Base-by-base conservation (phyloP, 2,113 vertebrate species). In the Rhombomys opimus region DNA sequence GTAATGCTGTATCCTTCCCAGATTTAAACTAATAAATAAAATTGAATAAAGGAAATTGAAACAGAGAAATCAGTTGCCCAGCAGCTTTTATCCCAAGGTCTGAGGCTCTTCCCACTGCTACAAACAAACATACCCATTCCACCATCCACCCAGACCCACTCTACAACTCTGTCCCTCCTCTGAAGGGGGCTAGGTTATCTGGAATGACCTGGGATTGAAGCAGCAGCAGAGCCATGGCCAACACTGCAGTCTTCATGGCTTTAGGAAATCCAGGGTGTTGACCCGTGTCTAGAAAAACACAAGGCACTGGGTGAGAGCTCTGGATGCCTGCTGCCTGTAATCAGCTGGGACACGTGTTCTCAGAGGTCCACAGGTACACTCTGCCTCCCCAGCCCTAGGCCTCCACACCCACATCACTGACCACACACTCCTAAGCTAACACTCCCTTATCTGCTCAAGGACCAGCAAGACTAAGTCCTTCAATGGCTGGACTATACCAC, bases 101-200 rank as follows among this genome's bases (percentile, higher is more conserved):
- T 68, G 27, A 89, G 90, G 35, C 76, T 78, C 8, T 52, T 65
- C 15, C 5, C 18, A 77, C 88, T 87, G 68, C 70, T 59, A 41
- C 89, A 63, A 41, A 41, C 41, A 41, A 41, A 41, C 41, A 41
- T 1, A 11, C 52, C 81, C 41, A 7, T 27, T 89, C 27, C 13
- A 6, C 59, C 23, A 8, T 17, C 14, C 27, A 73, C 61, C 77
- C 54, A 82, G 54, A 78, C 5, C n/a, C 63, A 22, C 17, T 67
- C 41, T 20, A 27, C 63, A 6, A 23, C 27, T 22, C 25, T 7
- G 14, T 8, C 38, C 7, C 8, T 41, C 38, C 63, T 30, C 65
- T 5, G 20, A 38, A 89, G 67, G 73, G 73, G n/a, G 22, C 63
- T 41, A 11, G 8, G 12, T 97, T 97, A 97, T 96, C 97, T 97